These are phyloP conservation scores for Bombyx mandarina DNA, from an alignment of 1,140 invertebrate genomes.

Conservation along the genomic window DNA sequence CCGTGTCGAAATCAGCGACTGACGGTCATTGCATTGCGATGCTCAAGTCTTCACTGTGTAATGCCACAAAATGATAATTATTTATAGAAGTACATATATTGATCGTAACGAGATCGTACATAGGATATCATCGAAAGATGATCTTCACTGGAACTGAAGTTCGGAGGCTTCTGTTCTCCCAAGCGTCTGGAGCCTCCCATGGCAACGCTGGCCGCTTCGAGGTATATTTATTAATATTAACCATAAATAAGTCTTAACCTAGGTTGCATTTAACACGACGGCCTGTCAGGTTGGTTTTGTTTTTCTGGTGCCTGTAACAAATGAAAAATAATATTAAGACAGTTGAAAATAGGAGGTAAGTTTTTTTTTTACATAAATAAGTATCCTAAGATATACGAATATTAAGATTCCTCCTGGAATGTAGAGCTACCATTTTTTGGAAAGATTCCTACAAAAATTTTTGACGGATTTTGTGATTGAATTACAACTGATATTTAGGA, in stretches of 20 bases:
- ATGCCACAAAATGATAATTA: conserved; percentile 65
- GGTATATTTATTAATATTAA: conserved; percentile 42
- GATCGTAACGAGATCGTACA: conserved; percentile 67
- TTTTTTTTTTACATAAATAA: no score
- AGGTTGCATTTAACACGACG: conserved; percentile 48
- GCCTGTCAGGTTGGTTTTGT: conserved; percentile 65
- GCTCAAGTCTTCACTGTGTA: conserved; percentile 53
- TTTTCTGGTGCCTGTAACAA: conserved; percentile 70
- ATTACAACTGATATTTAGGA: no score
- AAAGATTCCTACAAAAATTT: no score
- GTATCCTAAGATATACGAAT: no score
- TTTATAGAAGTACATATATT: conserved; percentile 45
- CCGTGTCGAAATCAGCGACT: conserved; percentile 14
- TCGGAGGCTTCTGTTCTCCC: conserved; percentile 17
- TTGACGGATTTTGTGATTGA: no score
- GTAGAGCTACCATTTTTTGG: no score
- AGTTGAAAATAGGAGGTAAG: neutral
- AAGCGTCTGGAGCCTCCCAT: conserved; percentile 8
- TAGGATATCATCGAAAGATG: conserved; percentile 68
- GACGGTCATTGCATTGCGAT: conserved; percentile 57
- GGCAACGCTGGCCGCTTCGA: conserved; percentile 26
- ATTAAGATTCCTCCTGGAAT: no score
- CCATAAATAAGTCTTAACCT: conserved; percentile 54
- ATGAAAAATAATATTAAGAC: conserved; percentile 32
- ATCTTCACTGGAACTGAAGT: conserved; percentile 52